Conservation (phyloP, 2,113 vertebrate genomes). For the Pituophis catenifer region DNA sequence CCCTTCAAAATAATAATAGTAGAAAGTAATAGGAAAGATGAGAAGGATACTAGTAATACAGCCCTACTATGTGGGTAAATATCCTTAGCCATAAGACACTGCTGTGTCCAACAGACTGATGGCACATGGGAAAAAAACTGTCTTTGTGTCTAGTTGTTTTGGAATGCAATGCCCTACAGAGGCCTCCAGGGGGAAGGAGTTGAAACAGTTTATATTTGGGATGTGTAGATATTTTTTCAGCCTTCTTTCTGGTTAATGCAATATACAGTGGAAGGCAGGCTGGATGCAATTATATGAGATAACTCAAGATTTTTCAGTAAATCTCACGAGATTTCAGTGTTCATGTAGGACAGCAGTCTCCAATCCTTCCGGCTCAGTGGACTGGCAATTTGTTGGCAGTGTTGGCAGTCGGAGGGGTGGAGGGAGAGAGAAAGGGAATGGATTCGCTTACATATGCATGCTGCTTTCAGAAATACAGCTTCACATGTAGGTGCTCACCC, state of each 20-base stretch:
- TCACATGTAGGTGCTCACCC: fast-evolving
- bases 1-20: no score
- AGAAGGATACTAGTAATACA: no score
- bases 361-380: not conserved
- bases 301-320: not conserved
- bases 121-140: fast-evolving
- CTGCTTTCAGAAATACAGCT: not conserved
- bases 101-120: no score
- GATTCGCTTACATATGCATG: not conserved
- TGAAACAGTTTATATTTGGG: not conserved
- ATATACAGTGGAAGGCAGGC: not conserved
- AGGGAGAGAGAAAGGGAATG: not conserved
- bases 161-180: no score
- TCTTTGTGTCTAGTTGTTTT: no score
- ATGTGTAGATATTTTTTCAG: not conserved
- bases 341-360: not conserved
- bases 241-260: not conserved
- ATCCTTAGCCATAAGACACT: no score
- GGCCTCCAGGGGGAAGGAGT: no score
- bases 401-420: not conserved
- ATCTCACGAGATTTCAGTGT: not conserved
- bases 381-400: not conserved
- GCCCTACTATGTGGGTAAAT: no score
- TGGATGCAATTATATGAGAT: not conserved
- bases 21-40: no score